Base-by-base conservation (phyloP, 2,888 invertebrate species). In the Sussaba pulchella region DNA sequence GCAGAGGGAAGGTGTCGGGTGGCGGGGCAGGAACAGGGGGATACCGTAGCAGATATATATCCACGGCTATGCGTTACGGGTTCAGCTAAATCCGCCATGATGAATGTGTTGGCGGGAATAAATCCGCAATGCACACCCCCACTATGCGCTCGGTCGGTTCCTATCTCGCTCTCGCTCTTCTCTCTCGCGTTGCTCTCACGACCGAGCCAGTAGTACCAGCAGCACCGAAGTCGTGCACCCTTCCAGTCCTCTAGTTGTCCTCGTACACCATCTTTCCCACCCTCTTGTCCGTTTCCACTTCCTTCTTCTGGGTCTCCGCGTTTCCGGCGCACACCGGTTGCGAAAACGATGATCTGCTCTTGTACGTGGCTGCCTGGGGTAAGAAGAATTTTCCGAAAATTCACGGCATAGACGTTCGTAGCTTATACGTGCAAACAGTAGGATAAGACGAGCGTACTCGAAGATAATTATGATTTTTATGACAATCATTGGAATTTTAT, bases 71-170 rank as follows among this genome's bases (percentile, higher is more conserved):
- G 92, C 92, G 91, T 92, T 92, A 91, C 92, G 92, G 92, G 91
- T 92, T 92, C 91, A 92, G 92, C 92, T 92, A 92, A 92, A 92
- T 92, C 92, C 92, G 91, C 91, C 92, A 92, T 92, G 92, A 92
- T 92, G 92, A 92, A 92, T 92, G 92, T 92, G 91, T 91, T 91
- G 91, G 91, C 91, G 91, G 91, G 91, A 92, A 92, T 92, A 92
- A 92, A 92, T 92, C 92, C 92, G 92, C 91, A 92, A 92, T 91
- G 92, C 91, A 92, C 91, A 91, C 90, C 91, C 90, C 90, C 89
- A 88, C 88, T 74, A 81, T 71, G 70, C 26, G 50, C 79, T 76
- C 64, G 71, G 59, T 67, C 77, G 82, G 85, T 85, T 76, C 67
- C 80, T 69, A 61, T 82, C 63, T 64, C 80, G 72, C 84, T 84